These are phyloP conservation scores for Meliscaeva auricollis DNA, from an alignment of 2,888 invertebrate species.

Conservation along the genomic window DNA sequence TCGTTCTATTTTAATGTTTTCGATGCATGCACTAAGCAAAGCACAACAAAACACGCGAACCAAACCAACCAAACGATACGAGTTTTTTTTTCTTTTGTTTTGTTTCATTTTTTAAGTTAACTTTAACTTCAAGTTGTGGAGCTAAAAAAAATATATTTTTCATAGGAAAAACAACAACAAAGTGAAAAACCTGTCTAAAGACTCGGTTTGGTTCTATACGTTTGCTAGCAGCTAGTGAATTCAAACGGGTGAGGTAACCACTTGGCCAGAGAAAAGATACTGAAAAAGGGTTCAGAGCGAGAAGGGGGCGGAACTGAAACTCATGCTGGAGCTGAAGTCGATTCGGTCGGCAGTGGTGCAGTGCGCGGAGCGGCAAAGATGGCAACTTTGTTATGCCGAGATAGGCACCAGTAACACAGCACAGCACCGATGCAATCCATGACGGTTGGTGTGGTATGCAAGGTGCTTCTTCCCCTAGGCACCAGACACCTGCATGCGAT, in stretches of 20 bases:
- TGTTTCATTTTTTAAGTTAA: constrained; percentile 11
- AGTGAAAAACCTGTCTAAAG: constrained; percentile 67
- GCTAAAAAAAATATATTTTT: constrained; percentile 35
- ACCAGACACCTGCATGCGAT: constrained; percentile 72
- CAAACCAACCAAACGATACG: constrained; percentile 37
- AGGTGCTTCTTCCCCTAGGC: constrained; percentile 67
- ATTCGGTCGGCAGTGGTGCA: constrained; percentile 5
- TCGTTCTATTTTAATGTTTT: constrained; percentile 74
- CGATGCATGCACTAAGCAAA: constrained; percentile 65
- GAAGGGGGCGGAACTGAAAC: not conserved
- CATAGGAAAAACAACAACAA: constrained; percentile 26
- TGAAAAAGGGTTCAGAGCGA: constrained; percentile 34
- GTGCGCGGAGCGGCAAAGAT: constrained; percentile 20
- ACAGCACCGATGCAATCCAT: constrained; percentile 51
- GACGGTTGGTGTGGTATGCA: constrained; percentile 63
- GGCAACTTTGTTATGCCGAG: constrained; percentile 40
- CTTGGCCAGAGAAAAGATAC: constrained; percentile 12
- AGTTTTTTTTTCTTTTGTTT: constrained; percentile 12
- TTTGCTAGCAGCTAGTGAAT: constrained; percentile 35
- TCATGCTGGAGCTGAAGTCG: constrained; percentile 19
- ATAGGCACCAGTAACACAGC: constrained; percentile 12
- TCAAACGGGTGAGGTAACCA: constrained; percentile 71
- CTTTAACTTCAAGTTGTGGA: constrained; percentile 37
- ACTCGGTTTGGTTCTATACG: constrained; percentile 56
- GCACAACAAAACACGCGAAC: constrained; percentile 62